These are phyloP conservation scores for Pyralis farinalis DNA, from an alignment of 2,888 invertebrate species.

Conservation along the genomic window DNA sequence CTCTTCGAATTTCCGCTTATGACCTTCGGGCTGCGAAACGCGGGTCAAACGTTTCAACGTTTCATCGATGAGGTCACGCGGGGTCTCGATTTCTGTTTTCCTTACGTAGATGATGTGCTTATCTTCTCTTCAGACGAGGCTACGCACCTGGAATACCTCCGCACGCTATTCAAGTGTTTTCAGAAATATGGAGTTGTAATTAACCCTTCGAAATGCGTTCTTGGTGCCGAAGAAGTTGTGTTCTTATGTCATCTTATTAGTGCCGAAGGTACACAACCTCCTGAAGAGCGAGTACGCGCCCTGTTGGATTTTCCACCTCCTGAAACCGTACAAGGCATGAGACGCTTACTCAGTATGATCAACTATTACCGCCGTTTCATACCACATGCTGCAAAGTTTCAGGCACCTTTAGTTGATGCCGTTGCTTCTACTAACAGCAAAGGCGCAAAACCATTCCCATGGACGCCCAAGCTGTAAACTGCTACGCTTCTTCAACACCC, in stretches of 20 bases:
- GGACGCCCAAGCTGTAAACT: conserved; percentile 10
- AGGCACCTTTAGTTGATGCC: conserved; percentile 15
- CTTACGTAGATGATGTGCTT: conserved; percentile 14
- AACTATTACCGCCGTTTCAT: conserved; percentile 18
- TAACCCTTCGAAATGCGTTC: conserved; percentile 15
- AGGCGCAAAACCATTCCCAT: conserved; percentile 8
- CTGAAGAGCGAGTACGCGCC: conserved; percentile 23
- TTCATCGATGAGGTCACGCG: conserved; percentile 26
- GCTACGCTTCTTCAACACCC: conserved; percentile 19
- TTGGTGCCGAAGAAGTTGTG: conserved; percentile 12
- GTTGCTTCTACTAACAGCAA: conserved; percentile 13
- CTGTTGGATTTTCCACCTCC: conserved; percentile 19
- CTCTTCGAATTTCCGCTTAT: conserved; percentile 34
- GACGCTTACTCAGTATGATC: conserved; percentile 8
- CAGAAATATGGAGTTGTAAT: conserved; percentile 15
- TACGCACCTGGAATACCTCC: conserved; percentile 12
- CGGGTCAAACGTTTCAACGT: conserved; percentile 45
- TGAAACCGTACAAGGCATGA: conserved; percentile 15
- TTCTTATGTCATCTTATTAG: conserved; percentile 15
- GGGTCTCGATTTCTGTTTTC: conserved; percentile 15
- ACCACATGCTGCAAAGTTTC: conserved; percentile 15
- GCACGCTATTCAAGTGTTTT: conserved; percentile 9
- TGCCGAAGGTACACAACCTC: conserved; percentile 11
- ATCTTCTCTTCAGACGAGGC: conserved; percentile 9
- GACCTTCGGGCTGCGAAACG: conserved; percentile 47